Conservation (phyloP, 2,113 vertebrate species). For the Ctenodactylus gundi region DNA sequence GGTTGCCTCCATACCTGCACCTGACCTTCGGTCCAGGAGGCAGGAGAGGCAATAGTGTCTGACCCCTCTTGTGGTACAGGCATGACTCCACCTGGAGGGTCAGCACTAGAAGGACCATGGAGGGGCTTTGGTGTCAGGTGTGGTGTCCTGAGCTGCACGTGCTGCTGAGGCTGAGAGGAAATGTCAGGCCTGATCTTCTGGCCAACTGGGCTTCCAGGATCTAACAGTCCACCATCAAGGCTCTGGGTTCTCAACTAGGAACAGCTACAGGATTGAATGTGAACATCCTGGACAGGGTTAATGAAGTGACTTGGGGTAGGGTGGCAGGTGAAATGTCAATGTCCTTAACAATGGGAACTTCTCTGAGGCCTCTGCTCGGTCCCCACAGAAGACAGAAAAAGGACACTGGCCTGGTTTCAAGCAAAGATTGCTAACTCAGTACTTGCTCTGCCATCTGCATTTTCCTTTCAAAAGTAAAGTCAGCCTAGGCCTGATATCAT, state of each 20-base stretch:
- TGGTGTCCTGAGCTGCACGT: too few species aligned
- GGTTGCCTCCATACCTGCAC: fast-evolving
- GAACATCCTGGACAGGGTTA: background rate
- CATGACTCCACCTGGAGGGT: too few species aligned
- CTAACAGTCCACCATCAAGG: background rate
- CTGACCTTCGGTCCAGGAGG: background rate
- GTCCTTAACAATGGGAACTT: background rate
- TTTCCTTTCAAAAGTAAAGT: background rate
- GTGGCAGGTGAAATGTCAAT: background rate
- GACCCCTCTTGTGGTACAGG: background rate
- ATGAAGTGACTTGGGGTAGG: background rate
- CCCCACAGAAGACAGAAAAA: background rate
- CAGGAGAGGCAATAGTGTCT: background rate
- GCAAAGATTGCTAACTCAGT: background rate
- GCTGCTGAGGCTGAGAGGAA: background rate
- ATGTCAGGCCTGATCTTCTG: background rate
- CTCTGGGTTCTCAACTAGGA: too few species aligned
- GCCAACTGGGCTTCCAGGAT: background rate
- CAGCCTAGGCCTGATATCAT: too few species aligned
- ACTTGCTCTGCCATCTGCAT: background rate
- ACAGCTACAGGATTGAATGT: too few species aligned
- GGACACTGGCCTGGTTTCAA: background rate
- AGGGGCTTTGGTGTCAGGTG: background rate
- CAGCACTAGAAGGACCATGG: background rate
- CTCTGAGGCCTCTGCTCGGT: background rate